Percentiles rank a stretch among this genome's conserved stretches.
phyloP scores from a whole-genome alignment of 2,888 invertebrate genomes.

The Hypsopygia costalis region DNA sequence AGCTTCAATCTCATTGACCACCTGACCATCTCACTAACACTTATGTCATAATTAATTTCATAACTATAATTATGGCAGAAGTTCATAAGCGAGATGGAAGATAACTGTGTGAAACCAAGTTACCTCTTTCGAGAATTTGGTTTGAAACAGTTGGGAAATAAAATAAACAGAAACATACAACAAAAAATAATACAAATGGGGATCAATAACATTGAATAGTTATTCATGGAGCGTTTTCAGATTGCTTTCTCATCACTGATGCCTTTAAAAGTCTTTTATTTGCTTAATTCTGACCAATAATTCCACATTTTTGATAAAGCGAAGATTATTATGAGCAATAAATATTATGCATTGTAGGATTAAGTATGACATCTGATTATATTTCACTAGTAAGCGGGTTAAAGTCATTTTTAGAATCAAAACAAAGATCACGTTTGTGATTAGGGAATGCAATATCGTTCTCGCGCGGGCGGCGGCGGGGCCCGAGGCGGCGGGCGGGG shows the following conservation, averaged over 20 bases:
- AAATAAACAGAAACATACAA: constrained; percentile 16
- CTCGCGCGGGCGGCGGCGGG: no score
- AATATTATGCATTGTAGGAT: no score
- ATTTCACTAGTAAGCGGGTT: no score
- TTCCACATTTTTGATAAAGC: constrained; percentile 8
- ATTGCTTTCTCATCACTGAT: constrained; percentile 49
- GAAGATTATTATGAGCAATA: no score
- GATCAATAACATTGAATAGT: constrained; percentile 32
- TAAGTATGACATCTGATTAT: no score
- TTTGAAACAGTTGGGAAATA: constrained; percentile 14
- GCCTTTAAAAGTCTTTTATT: neutral
- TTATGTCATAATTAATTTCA: constrained; percentile 19
- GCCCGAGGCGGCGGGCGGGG: no score
- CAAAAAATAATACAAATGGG: neutral
- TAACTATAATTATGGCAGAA: constrained; percentile 30
- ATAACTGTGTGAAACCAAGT: constrained; percentile 21
- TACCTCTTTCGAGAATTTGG: neutral
- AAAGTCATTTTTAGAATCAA: no score
- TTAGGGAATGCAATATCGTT: no score
- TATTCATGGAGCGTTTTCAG: constrained; percentile 45
- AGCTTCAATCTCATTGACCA: constrained; percentile 33
- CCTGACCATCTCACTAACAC: constrained; percentile 12
- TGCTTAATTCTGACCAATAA: neutral
- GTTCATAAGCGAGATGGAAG: constrained; percentile 14
- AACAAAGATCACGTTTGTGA: no score